Percentiles rank a stretch among this genome's conserved stretches.
phyloP scores from a whole-genome alignment of 1,140 invertebrate genomes.

The Drosophila pseudoobscura region DNA sequence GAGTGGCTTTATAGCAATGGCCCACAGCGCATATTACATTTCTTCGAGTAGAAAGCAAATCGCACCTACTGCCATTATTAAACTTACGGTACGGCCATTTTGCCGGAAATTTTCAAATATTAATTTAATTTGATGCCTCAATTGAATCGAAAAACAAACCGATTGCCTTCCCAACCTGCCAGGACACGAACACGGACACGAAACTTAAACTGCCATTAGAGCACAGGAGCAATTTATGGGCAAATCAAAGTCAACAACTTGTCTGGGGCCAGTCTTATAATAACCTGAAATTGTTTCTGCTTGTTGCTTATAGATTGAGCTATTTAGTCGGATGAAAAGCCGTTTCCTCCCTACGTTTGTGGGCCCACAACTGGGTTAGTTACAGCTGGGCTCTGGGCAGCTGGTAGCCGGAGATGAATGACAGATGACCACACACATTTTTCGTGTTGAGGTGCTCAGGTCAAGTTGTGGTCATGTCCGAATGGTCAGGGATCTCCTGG shows the following conservation, averaged over 20 bases:
- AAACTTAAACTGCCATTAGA: constrained; percentile 38
- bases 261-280: constrained; percentile 8
- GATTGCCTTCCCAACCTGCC: constrained; percentile 23
- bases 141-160: constrained; percentile 54
- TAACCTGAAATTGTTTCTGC: constrained; percentile 30
- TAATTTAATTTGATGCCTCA: constrained; percentile 50
- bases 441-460: constrained; percentile 18
- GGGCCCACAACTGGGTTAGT: background rate
- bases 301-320: constrained; percentile 42
- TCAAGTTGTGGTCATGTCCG: constrained; percentile 19
- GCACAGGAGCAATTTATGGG: constrained; percentile 18
- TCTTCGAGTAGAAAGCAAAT: constrained; percentile 19
- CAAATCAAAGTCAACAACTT: constrained; percentile 36
- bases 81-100: constrained; percentile 4
- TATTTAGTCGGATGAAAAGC: constrained; percentile 22
- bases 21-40: constrained; percentile 66
- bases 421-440: constrained; percentile 31
- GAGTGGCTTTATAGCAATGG: constrained; percentile 64
- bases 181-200: too few relatives aligned
- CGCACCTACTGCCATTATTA: constrained; percentile 21
- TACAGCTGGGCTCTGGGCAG: too few relatives aligned
- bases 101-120: constrained; percentile 33
- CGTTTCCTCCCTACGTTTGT: background rate
- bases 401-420: constrained; percentile 2
- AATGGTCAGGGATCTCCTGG: background rate